These are phyloP conservation scores for Stylophora pistillata DNA, from an alignment of 64 coral and sea anemone species.

Conservation along the genomic window DNA sequence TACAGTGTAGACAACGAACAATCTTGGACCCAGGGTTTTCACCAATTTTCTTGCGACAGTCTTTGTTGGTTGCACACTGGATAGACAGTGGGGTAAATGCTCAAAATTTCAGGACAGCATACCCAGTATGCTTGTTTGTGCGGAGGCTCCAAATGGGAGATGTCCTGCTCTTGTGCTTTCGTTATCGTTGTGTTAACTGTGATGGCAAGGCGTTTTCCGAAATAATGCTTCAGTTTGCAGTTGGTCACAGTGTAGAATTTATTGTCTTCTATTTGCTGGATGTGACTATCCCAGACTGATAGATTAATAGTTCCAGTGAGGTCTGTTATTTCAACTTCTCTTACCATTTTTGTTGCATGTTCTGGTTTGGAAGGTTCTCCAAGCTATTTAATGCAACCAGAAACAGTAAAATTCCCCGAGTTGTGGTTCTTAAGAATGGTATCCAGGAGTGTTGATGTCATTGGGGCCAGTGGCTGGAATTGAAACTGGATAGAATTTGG, in stretches of 20 bases:
- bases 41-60: conserved; percentile 40
- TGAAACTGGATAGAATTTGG: conserved; percentile 55
- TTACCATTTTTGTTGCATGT: conserved; percentile 54
- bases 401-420: conserved; percentile 63
- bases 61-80: conserved; percentile 56
- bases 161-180: conserved; percentile 34
- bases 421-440: conserved; percentile 58
- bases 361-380: conserved; percentile 13
- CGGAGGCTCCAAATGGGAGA: conserved; percentile 23
- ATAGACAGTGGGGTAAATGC: conserved; percentile 53
- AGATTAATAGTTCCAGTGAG: conserved; percentile 44
- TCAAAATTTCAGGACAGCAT: conserved; percentile 53
- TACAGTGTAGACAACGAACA: conserved; percentile 40
- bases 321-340: conserved; percentile 32
- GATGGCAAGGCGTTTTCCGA: conserved; percentile 52
- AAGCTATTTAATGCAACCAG: conserved; percentile 62
- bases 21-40: conserved; percentile 33
- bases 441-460: conserved; percentile 34
- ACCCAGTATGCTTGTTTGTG: conserved; percentile 45
- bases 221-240: conserved; percentile 45
- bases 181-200: conserved; percentile 20
- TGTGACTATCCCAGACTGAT: conserved; percentile 42
- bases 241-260: conserved; percentile 44
- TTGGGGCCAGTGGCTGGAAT: conserved; percentile 53
- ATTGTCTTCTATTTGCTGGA: conserved; percentile 16